Base-by-base conservation (phyloP, 2,113 vertebrate genomes). In the Cryptoleucopteryx plumbea region DNA sequence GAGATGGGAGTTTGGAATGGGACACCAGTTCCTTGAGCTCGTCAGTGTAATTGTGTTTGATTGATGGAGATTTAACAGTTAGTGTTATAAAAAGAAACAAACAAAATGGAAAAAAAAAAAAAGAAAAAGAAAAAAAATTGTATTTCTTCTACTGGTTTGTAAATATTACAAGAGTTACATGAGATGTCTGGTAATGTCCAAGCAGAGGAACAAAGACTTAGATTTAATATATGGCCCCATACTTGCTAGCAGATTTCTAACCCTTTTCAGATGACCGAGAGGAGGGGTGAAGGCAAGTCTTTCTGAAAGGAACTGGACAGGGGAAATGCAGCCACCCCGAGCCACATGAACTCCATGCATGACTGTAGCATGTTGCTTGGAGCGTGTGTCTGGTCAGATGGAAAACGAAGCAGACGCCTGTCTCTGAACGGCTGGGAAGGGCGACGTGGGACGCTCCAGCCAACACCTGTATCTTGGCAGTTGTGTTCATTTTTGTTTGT, bases 71-170 rank as follows among this genome's bases (percentile, higher is more conserved):
- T 95, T 96, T 97, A 97, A 97, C 96, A 83, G 97, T 96, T 95
- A 95, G 94, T 97, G 96, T 96, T 94, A 95, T 84, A 92, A 97
- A 98, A 97, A 95, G 74, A 94, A 96, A 95, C 1, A 13, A 96
- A 90, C 81, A 94, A 97, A 96, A 92, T 52, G 23, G 21, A 19
- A 79, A 73, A 79, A 88, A 47, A 38, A 38, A 47, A 48, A 42
- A n/a, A 42, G 42, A 6, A 52, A 66, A 43, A 34, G 2, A 2
- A 16, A 40, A 83, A 92, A 94, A 91, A 80, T 17, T 31, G 77
- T 96, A 96, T 93, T 98, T 98, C 97, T 97, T 97, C 94, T 96
- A 95, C 93, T 82, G 96, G 95, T 98, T 97, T 97, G 97, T 98
- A 97, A 97, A 98, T 98, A 97, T 86, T 96, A 90, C 55, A 65